Evolutionary conservation across 2,888 invertebrate species (phyloP).

Genomic region (Netelia inedita): DNA sequence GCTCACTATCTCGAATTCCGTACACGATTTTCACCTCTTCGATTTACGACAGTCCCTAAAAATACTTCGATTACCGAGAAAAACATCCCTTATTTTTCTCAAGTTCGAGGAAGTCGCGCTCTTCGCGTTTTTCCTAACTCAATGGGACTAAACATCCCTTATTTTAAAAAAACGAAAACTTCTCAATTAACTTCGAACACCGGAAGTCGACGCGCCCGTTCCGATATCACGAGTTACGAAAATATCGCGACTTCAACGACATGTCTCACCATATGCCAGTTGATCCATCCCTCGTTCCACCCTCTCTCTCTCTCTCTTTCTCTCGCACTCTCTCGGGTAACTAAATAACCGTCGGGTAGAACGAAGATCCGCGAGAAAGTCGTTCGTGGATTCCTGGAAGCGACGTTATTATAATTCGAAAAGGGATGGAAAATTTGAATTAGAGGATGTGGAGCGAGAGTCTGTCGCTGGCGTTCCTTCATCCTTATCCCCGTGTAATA

Average conservation of each 20-base stretch:
- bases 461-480: constrained; percentile 65
- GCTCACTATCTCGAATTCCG: constrained; percentile 23
- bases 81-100: not conserved
- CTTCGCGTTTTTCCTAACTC: not conserved
- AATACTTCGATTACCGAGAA: not conserved
- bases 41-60: too few relatives aligned
- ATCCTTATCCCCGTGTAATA: constrained; percentile 44
- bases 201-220: not conserved
- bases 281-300: constrained; percentile 43
- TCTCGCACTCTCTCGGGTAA: constrained; percentile 29
- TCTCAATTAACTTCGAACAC: not conserved
- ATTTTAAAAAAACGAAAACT: not conserved
- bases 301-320: not conserved
- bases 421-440: constrained; percentile 74
- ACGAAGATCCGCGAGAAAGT: constrained; percentile 63
- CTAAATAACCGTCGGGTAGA: constrained; percentile 62
- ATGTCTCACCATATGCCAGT: constrained; percentile 62
- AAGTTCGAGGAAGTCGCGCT: not conserved
- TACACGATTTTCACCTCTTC: constrained; percentile 1
- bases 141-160: not conserved
- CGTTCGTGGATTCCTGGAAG: constrained; percentile 57
- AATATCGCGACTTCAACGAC: constrained; percentile 30
- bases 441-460: constrained; percentile 66
- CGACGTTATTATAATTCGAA: constrained; percentile 73
- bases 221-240: constrained; percentile 8